A percentile compares a stretch with the other conserved stretches of the same genome.
These are phyloP conservation scores for Pseudobourletiella spinata DNA, from an alignment of 1,140 invertebrate genomes.

Conservation along the genomic window DNA sequence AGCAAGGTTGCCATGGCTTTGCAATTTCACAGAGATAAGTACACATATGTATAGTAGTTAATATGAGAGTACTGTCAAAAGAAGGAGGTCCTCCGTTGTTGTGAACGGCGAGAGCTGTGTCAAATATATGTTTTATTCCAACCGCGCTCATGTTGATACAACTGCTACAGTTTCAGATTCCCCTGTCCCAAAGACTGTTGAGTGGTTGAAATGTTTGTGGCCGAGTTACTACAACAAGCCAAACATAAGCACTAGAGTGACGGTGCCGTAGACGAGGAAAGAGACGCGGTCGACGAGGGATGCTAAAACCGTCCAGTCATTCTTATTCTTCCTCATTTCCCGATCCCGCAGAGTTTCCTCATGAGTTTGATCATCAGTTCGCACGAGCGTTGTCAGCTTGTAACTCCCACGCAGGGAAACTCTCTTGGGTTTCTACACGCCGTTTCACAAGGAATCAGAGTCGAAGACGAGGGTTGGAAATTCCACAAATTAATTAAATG, in stretches of 20 bases:
- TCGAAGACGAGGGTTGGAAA: background rate
- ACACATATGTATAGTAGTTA: too few relatives aligned
- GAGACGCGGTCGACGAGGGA: slow-evolving; percentile 23
- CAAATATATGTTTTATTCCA: too few relatives aligned
- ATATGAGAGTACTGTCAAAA: too few relatives aligned
- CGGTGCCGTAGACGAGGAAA: slow-evolving; percentile 20
- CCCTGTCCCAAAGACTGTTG: too few relatives aligned
- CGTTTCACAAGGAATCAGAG: background rate
- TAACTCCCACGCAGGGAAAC: slow-evolving; percentile 2
- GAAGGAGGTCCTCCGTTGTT: too few relatives aligned
- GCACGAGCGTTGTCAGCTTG: slow-evolving; percentile 3
- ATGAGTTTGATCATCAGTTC: slow-evolving; percentile 6
- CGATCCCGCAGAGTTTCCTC: slow-evolving; percentile 6
- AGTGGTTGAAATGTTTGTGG: too few relatives aligned
- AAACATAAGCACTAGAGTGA: slow-evolving; percentile 23
- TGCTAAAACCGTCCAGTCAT: slow-evolving; percentile 22
- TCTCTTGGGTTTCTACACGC: background rate
- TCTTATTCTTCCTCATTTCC: background rate
- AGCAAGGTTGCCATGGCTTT: too few relatives aligned
- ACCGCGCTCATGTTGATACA: too few relatives aligned
- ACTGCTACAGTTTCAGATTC: too few relatives aligned
- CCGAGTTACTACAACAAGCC: background rate
- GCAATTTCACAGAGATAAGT: too few relatives aligned
- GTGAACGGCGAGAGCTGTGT: too few relatives aligned
- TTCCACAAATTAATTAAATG: too few relatives aligned